Evolutionary conservation across 1,140 invertebrate genomes (phyloP).

Genomic region (Proales similis): DNA sequence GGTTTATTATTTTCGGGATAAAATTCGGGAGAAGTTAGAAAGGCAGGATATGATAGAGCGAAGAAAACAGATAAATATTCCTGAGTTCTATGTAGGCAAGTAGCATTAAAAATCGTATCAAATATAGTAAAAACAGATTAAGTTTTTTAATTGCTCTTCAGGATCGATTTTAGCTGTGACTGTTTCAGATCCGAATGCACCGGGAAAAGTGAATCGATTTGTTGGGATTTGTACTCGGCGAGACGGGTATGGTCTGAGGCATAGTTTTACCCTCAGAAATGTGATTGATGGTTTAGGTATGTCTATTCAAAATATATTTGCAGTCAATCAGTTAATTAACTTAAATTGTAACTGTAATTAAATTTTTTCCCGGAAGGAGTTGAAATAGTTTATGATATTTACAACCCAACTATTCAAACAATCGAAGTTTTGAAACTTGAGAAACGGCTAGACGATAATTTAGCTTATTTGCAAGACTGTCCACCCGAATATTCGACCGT

Average conservation of each 20-base stretch:
- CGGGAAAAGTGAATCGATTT: conserved; percentile 76
- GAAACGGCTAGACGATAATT: conserved; percentile 79
- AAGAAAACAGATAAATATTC: conserved; percentile 72
- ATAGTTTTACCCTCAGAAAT: conserved; percentile 81
- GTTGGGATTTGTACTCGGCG: conserved; percentile 91
- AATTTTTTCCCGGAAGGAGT: conserved; percentile 59
- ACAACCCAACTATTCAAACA: conserved; percentile 80
- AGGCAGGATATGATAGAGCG: conserved; percentile 83
- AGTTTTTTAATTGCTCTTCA: conserved; percentile 49
- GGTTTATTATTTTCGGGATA: conserved; percentile 67
- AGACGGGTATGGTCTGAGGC: conserved; percentile 67
- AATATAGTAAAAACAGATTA: conserved; percentile 1
- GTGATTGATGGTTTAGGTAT: conserved; percentile 77
- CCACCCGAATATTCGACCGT: conserved; percentile 84
- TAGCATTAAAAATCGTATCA: conserved; percentile 38
- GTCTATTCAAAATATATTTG: conserved; percentile 1
- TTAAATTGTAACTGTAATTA: neutral
- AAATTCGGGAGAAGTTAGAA: conserved; percentile 76
- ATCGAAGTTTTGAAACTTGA: conserved; percentile 85
- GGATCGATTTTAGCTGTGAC: conserved; percentile 83
- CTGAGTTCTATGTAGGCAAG: conserved; percentile 93
- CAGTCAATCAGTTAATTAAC: neutral
- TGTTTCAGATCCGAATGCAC: conserved; percentile 76
- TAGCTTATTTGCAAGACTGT: conserved; percentile 87
- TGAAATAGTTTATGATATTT: conserved; percentile 80